These are phyloP conservation scores for Galagoides demidoff DNA, from an alignment of 2,797 vertebrate species.

Conservation along the genomic window DNA sequence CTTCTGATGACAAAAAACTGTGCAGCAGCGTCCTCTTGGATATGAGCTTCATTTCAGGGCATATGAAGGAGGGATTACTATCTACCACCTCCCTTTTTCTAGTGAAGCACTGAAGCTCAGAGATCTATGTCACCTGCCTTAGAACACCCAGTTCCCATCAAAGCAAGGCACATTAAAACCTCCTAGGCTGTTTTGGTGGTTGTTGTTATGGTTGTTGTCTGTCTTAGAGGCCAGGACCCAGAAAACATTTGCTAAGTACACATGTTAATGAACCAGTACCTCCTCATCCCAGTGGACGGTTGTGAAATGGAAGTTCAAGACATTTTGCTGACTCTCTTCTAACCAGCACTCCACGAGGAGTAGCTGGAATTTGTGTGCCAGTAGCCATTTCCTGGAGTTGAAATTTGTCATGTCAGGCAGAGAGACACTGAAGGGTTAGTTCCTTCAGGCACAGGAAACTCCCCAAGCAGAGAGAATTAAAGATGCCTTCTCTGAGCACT, in stretches of 20 bases:
- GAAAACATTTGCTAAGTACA: not conserved
- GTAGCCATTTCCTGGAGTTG: not conserved
- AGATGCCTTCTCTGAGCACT: not conserved
- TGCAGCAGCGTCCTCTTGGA: not conserved
- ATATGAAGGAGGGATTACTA: not conserved
- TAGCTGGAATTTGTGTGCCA: not conserved
- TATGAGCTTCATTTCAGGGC: not conserved
- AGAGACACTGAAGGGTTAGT: not conserved
- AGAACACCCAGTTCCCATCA: not conserved
- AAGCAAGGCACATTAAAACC: not conserved
- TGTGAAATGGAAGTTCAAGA: not conserved
- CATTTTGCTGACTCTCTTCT: not conserved
- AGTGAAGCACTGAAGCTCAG: not conserved
- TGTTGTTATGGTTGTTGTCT: not conserved
- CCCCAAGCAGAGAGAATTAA: not conserved
- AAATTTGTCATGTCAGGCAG: not conserved
- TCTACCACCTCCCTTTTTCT: not conserved
- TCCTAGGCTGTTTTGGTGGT: not conserved
- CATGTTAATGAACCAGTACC: not conserved
- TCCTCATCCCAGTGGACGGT: not conserved
- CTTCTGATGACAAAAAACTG: not conserved
- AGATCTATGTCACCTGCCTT: not conserved
- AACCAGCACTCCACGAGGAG: not conserved
- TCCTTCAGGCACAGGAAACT: not conserved
- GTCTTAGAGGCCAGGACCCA: not conserved